phyloP scores from a whole-genome alignment of 2,113 vertebrate genomes.

The Chaetorhynchus papuensis region DNA sequence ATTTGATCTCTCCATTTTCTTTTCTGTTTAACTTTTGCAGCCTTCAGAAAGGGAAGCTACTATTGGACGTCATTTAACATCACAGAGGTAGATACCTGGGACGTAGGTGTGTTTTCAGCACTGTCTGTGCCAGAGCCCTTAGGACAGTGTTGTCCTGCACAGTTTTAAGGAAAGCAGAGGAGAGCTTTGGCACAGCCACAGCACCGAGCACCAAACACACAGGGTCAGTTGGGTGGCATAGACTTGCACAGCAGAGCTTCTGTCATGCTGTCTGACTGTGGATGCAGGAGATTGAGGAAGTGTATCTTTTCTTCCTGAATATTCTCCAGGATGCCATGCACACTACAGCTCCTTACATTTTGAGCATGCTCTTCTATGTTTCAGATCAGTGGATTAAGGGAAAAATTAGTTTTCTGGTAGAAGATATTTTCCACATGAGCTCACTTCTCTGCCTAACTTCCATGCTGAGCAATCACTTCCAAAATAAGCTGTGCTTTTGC shows the following conservation, averaged over 20 bases:
- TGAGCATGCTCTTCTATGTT: neutral
- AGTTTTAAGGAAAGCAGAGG: neutral
- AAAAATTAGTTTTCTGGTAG: neutral
- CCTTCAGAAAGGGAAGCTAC: neutral
- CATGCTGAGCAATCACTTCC: neutral
- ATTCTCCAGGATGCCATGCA: neutral
- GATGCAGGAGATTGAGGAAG: neutral
- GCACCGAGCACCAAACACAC: accelerated
- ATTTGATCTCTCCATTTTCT: neutral
- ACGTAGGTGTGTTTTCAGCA: neutral
- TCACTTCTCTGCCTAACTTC: neutral
- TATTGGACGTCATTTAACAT: neutral
- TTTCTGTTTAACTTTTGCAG: neutral
- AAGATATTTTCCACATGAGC: neutral
- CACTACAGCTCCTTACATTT: neutral
- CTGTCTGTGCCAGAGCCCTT: neutral
- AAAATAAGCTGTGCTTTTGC: neutral
- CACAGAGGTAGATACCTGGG: neutral
- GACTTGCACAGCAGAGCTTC: neutral
- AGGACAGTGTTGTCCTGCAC: neutral
- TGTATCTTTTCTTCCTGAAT: neutral
- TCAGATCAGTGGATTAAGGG: neutral
- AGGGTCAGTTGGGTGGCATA: neutral
- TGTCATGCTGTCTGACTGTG: neutral
- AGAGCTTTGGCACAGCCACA: neutral